Conservation (phyloP, 2,888 invertebrate species). For the Salpingus planirostris region DNA sequence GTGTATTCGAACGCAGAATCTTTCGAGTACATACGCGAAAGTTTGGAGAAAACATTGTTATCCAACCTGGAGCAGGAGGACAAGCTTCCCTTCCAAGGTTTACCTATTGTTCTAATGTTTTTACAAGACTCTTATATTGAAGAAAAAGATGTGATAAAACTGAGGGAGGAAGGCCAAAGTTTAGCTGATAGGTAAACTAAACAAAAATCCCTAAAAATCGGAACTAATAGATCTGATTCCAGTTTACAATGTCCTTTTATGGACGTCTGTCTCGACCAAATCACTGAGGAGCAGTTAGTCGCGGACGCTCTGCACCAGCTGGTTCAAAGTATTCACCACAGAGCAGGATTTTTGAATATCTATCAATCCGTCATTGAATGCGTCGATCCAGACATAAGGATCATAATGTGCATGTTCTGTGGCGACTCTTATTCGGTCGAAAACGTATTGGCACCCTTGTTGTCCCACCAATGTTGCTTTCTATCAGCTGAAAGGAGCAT, state of each 20-base stretch:
- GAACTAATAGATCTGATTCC: conserved; percentile 21
- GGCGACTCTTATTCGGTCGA: conserved; percentile 90
- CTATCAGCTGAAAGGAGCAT: conserved; percentile 79
- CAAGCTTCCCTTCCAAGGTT: conserved; percentile 71
- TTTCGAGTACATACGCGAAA: conserved; percentile 84
- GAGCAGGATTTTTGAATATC: conserved; percentile 64
- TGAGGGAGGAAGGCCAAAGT: conserved; percentile 83
- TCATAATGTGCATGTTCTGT: conserved; percentile 94
- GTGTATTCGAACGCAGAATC: conserved; percentile 86
- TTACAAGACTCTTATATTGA: conserved; percentile 75
- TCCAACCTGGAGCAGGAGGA: conserved; percentile 88
- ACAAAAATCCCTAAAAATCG: conserved; percentile 1
- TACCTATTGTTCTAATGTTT: conserved; percentile 86
- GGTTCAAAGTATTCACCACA: conserved; percentile 67
- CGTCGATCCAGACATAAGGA: conserved; percentile 79
- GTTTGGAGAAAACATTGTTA: conserved; percentile 82
- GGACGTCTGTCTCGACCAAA: conserved; percentile 62
- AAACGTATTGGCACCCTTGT: conserved; percentile 77
- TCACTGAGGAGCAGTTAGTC: conserved; percentile 56
- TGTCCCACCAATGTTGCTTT: conserved; percentile 81
- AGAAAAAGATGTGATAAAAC: conserved; percentile 74
- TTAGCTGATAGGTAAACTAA: conserved; percentile 68
- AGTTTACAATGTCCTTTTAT: conserved; percentile 82
- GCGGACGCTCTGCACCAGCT: conserved; percentile 66
- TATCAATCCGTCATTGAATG: conserved; percentile 69